phyloP scores from a whole-genome alignment of 2,797 vertebrate genomes.

The Eulemur coronatus region DNA sequence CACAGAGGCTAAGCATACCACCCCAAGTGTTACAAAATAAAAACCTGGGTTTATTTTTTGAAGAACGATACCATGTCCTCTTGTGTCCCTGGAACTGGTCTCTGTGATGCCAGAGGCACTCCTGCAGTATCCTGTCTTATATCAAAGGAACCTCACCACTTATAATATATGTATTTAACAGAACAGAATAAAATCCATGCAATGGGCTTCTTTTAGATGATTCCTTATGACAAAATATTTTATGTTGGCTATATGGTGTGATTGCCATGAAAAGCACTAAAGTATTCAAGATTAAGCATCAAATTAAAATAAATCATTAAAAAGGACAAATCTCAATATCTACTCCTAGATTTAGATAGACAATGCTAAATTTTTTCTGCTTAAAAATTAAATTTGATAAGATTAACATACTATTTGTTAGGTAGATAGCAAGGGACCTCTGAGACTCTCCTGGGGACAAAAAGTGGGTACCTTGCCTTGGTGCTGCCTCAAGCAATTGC shows the following conservation, averaged over 20 bases:
- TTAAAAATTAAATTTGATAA: not conserved
- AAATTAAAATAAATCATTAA: not conserved
- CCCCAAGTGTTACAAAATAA: not conserved
- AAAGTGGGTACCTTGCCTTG: no score
- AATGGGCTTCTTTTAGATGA: not conserved
- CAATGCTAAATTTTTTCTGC: not conserved
- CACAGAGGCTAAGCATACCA: not conserved
- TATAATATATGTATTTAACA: not conserved
- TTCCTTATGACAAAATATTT: not conserved
- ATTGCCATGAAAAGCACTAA: not conserved
- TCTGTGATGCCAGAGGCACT: not conserved
- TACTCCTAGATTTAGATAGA: not conserved
- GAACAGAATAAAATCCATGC: not conserved
- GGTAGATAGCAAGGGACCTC: no score
- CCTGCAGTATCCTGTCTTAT: not conserved
- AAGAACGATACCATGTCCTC: not conserved
- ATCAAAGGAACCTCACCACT: not conserved
- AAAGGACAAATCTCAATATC: not conserved
- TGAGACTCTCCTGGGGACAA: no score
- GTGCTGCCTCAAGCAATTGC: no score
- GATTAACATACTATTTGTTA: not conserved
- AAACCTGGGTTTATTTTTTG: not conserved
- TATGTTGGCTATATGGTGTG: not conserved
- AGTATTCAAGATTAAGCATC: not conserved
- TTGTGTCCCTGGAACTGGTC: not conserved